Conservation (phyloP, 2,113 vertebrate genomes). For the Clarias batrachus region DNA sequence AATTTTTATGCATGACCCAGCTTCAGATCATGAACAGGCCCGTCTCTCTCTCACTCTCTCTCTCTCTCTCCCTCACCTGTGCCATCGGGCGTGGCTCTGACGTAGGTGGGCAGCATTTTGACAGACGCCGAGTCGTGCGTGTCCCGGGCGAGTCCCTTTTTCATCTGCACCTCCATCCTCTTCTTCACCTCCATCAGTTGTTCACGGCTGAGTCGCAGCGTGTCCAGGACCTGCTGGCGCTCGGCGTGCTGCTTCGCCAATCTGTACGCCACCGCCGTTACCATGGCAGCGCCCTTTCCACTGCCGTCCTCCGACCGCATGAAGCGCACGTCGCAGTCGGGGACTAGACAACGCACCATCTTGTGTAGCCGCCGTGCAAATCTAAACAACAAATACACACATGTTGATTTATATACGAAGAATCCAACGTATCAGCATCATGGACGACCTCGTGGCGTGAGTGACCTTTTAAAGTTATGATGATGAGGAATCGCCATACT, state of each 20-base stretch:
- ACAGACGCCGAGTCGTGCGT: constrained; percentile 73
- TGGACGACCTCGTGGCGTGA: no score
- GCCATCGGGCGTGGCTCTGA: constrained; percentile 88
- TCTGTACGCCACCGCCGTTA: constrained; percentile 90
- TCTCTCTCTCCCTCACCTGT: constrained; percentile 77
- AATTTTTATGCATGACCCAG: no score
- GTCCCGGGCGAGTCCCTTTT: constrained; percentile 77
- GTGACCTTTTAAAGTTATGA: no score
- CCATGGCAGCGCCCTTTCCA: constrained; percentile 95
- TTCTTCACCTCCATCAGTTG: constrained; percentile 88
- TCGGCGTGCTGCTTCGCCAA: constrained; percentile 82
- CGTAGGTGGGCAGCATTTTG: constrained; percentile 94
- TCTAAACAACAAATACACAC: constrained; percentile 59
- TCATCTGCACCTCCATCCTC: constrained; percentile 82
- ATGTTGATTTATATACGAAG: not conserved
- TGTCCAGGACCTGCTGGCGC: constrained; percentile 79
- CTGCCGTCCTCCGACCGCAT: constrained; percentile 89
- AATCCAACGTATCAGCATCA: no score
- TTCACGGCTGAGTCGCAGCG: constrained; percentile 77
- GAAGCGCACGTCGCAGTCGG: constrained; percentile 90
- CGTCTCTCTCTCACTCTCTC: not conserved
- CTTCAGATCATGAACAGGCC: no score
- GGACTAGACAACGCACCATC: constrained; percentile 84
- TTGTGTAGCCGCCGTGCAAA: constrained; percentile 89
- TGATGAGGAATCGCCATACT: constrained; percentile 58